These are phyloP conservation scores for Rotaria socialis DNA, from an alignment of 2,888 invertebrate genomes.

Conservation along the genomic window DNA sequence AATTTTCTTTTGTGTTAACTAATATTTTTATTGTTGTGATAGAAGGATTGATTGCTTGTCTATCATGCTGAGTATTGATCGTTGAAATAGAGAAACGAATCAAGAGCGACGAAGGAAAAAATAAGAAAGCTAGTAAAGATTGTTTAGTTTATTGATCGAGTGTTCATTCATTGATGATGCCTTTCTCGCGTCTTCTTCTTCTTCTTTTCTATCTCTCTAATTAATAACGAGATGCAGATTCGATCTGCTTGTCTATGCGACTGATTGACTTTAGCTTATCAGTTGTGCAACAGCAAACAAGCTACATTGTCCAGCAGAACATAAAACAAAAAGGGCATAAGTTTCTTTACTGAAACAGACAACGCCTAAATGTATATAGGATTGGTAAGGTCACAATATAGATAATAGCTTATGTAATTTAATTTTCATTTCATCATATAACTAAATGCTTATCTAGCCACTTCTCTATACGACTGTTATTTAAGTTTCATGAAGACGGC, in stretches of 20 bases:
- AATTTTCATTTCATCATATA: not conserved
- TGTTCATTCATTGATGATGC: not conserved
- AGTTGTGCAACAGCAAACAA: not conserved
- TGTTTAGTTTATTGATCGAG: slow-evolving; percentile 13
- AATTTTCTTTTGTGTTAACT: not conserved
- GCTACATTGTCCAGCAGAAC: not conserved
- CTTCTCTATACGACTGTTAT: not conserved
- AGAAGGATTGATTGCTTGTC: not conserved
- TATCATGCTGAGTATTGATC: not conserved
- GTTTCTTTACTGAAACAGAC: not conserved
- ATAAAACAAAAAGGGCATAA: not conserved
- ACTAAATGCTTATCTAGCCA: not conserved
- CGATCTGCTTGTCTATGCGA: not conserved
- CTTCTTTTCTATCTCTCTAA: not conserved
- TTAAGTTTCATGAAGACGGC: not conserved
- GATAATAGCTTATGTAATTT: slow-evolving; percentile 22
- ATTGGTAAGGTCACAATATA: not conserved
- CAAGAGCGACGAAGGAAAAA: not conserved
- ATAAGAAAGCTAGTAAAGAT: not conserved
- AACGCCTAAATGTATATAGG: not conserved
- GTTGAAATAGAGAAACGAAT: not conserved
- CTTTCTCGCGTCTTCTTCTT: not conserved
- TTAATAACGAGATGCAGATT: slow-evolving; percentile 29
- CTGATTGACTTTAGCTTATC: not conserved
- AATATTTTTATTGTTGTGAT: not conserved